Conservation (phyloP, 2,888 invertebrate genomes). For the Drosophila neutralis region DNA sequence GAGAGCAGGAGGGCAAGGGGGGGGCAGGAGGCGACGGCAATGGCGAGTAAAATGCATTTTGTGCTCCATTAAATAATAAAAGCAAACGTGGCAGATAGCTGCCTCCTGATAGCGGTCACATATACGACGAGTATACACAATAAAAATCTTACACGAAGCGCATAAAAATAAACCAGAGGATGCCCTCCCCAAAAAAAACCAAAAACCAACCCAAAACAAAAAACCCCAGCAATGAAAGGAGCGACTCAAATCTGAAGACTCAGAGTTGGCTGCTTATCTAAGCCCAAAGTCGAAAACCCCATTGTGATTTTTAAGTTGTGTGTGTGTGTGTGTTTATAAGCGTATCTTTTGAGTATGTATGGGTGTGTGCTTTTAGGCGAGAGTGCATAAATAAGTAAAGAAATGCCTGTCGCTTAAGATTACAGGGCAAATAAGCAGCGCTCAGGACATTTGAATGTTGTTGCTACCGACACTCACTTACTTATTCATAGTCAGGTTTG, state of each 20-base stretch:
- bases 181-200: conserved; percentile 25
- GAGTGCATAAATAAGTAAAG: conserved; percentile 77
- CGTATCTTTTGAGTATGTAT: conserved; percentile 44
- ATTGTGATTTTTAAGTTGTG: conserved; percentile 82
- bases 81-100: conserved; percentile 78
- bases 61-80: conserved; percentile 83
- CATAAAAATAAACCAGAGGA: conserved; percentile 75
- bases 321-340: conserved; percentile 18
- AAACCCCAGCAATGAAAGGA: conserved; percentile 12
- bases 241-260: conserved; percentile 52
- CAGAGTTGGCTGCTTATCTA: conserved; percentile 65
- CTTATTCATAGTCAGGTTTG: conserved; percentile 79
- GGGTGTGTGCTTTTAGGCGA: conserved; percentile 58
- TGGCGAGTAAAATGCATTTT: conserved; percentile 81
- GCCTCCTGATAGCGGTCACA: conserved; percentile 62
- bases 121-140: conserved; percentile 70
- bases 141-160: conserved; percentile 81
- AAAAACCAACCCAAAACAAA: conserved; percentile 3
- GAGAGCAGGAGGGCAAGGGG: conserved; percentile 3
- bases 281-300: conserved; percentile 70
- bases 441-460: conserved; percentile 64
- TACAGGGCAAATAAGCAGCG: conserved; percentile 74
- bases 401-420: conserved; percentile 82
- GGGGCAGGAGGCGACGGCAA: conserved; percentile 40
- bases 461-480: conserved; percentile 68